These are phyloP conservation scores for Paramormyrops hopkinsi DNA, from an alignment of 2,797 vertebrate species.

Conservation along the genomic window DNA sequence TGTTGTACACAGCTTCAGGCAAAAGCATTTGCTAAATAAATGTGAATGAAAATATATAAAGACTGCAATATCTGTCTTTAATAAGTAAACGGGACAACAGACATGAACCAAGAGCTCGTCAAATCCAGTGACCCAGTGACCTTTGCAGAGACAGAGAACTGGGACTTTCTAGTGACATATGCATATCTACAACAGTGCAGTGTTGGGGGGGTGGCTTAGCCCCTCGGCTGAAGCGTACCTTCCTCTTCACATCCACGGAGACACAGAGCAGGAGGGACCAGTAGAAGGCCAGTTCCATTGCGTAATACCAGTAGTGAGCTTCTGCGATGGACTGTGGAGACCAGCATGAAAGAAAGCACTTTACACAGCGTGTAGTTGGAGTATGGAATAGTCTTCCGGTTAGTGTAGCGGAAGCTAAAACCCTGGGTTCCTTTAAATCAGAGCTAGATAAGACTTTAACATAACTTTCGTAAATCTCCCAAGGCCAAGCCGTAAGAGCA, in stretches of 20 bases:
- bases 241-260: conserved; percentile 83
- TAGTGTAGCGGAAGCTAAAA: too few relatives aligned
- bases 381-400: too few relatives aligned
- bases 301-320: conserved; percentile 79
- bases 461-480: background rate
- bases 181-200: background rate
- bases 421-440: too few relatives aligned
- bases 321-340: conserved; percentile 62
- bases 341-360: conserved; percentile 6
- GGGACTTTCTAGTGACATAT: background rate
- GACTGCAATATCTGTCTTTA: background rate
- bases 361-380: too few relatives aligned
- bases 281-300: conserved; percentile 85
- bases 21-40: background rate
- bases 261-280: conserved; percentile 76
- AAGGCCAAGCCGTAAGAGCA: background rate
- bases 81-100: background rate
- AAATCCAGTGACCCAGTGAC: background rate
- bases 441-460: too few relatives aligned
- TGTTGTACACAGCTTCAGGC: background rate
- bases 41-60: background rate
- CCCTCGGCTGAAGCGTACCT: conserved; percentile 62
- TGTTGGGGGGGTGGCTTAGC: background rate
- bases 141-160: background rate
- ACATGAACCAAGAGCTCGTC: background rate